Base-by-base conservation (phyloP, 2,888 invertebrate genomes). In the Synergus laeviventris region DNA sequence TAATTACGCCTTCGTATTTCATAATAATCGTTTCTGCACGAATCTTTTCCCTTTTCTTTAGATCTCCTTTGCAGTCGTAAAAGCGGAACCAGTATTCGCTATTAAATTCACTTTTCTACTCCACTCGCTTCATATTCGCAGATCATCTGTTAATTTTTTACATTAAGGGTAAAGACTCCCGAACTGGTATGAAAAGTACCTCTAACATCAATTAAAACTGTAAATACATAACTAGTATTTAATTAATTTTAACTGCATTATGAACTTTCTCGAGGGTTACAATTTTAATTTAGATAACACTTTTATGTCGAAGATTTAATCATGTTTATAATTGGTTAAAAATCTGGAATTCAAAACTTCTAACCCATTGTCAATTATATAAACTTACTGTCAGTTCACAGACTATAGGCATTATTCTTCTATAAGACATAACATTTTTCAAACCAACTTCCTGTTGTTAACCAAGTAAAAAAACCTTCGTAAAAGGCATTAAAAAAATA, bases 1-100 rank as follows among this genome's bases (percentile, higher is more conserved):
- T 87, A 89, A 89, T 89, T 88, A 87, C 85, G 84, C 81, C 85
- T 85, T 81, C 85, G 86, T 90, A 85, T 89, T 89, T 88, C 85
- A 86, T 87, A 84, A 90, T 88, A 88, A 89, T 89, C 87, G 84
- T 79, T 80, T 81, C 76, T 78, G 74, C 79, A 73, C 62, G 73
- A 74, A 78, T 80, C 79, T 78, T 81, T 78, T 79, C 77, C 62
- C 74, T 74, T 75, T 31, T 56, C 77, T 62, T 66, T 75, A 61
- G 39, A 62, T 49, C 31, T 54, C 76, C 73, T 74, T 49, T 49
- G 62, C 38, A 61, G 76, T 62, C 59, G 61, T 74, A 78, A 78
- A 76, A 74, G 59, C 74, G 18, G 70, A 70, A 61, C 59, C 73
- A 78, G 74, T 76, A 56, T 62, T 74, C 76, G 76, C 75, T 79